Evolutionary conservation across 2,888 invertebrate genomes (phyloP), one percentile per base, ranked within the genome.

Genomic region (Steromphala cineraria): DNA sequence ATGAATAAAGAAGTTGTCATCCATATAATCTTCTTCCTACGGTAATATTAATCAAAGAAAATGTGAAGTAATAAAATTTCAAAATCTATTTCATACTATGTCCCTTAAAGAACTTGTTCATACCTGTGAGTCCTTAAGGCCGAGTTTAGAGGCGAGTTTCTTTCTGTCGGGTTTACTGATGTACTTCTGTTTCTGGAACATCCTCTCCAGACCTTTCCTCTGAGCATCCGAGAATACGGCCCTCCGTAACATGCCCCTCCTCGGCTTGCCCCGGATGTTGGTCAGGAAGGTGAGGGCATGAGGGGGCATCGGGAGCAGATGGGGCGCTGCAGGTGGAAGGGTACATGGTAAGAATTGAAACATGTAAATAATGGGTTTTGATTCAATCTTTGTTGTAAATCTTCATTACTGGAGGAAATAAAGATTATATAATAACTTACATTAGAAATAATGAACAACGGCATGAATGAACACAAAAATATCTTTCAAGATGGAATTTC

Each of bases 111-210:
- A n/a, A n/a, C n/a, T n/a, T n/a, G n/a, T n/a, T n/a, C n/a, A n/a
- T n/a, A 98, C 99, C 96, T 99, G 99, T 86, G 98, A 98, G 92
- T 99, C 99, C 93, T 99, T 99, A 15, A 99, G 95, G 13, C 98
- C 98, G 76, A 99, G 95, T 93, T 98, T 97, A 93, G 98, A 98
- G 0, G 99, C 99, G 84, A 99, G 94, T 91, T 98, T 98, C 95
- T 98, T 99, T 93, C 99, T 95, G 94, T 99, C 99, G 0, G 99
- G 99, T 93, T 99, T 99, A 92, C 98, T 98, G 93, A 99, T 99
- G 94, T 99, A 99, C 94, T 99, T 99, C 94, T 99, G 99, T 78
- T 98, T 96, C 93, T 98, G 98, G 94, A 99, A 99, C 92, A 98
- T 95, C 92, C 98, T 97, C 94, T 99, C 99, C 87, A 99, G 95